These are phyloP conservation scores for Phorcus lineatus DNA, from an alignment of 2,888 invertebrate genomes.

Conservation along the genomic window DNA sequence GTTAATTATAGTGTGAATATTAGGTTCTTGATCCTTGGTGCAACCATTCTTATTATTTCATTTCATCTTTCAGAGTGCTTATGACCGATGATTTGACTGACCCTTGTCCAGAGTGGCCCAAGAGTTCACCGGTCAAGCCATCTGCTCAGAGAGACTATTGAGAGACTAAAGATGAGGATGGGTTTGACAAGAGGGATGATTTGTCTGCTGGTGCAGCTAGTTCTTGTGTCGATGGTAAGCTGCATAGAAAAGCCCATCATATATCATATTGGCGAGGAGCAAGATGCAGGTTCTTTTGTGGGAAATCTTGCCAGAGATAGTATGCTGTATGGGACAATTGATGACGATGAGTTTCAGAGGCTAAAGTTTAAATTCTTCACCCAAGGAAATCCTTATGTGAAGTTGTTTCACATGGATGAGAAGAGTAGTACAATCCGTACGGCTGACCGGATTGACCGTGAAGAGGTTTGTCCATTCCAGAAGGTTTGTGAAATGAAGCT, in stretches of 20 bases:
- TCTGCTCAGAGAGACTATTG: background rate
- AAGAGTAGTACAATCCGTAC: slow-evolving; percentile 56
- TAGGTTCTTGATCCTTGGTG: no score
- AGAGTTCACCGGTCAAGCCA: background rate
- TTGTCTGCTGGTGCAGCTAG: no score
- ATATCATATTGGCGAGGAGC: slow-evolving; percentile 40
- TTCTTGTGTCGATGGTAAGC: no score
- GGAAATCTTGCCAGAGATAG: slow-evolving; percentile 64
- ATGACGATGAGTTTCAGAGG: slow-evolving; percentile 48
- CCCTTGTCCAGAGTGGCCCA: background rate
- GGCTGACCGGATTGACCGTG: slow-evolving; percentile 53
- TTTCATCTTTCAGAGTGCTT: background rate
- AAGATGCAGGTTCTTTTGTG: slow-evolving; percentile 36
- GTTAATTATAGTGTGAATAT: no score
- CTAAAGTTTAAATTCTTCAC: slow-evolving; percentile 59
- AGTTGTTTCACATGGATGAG: slow-evolving; percentile 53
- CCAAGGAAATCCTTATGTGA: slow-evolving; percentile 53
- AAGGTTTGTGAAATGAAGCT: slow-evolving; percentile 46
- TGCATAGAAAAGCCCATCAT: slow-evolving; percentile 7
- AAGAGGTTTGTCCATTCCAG: slow-evolving; percentile 46
- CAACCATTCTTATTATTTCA: background rate
- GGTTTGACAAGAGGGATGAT: no score
- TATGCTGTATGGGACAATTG: slow-evolving; percentile 50
- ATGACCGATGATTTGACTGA: background rate
- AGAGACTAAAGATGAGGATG: no score